Percentiles rank a stretch among this genome's conserved stretches.
Conservation (phyloP, 2,888 invertebrate genomes). For the Tetrapedia diversipes region DNA sequence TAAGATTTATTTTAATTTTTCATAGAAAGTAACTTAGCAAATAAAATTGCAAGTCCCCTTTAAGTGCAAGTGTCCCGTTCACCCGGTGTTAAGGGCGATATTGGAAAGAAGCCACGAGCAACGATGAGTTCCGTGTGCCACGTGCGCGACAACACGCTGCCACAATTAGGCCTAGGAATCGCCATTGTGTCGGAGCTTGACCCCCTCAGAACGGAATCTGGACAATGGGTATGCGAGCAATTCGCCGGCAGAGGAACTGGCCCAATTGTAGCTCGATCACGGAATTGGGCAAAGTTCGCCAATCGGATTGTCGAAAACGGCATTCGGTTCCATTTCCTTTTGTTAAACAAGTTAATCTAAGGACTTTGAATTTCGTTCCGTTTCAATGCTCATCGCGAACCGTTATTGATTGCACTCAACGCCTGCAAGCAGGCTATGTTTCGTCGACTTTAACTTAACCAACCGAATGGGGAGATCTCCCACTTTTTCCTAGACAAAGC, state of each 20-base stretch:
- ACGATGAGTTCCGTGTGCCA: conserved; percentile 37
- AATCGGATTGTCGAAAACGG: conserved; percentile 16
- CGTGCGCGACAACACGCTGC: conserved; percentile 52
- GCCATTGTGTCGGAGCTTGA: conserved; percentile 48
- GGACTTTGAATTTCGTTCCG: not conserved
- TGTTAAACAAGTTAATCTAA: not conserved
- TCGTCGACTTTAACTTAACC: no score
- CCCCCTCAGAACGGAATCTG: conserved; percentile 40
- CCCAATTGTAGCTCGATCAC: conserved; percentile 38
- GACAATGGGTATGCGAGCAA: conserved; percentile 55
- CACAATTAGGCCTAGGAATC: conserved; percentile 56
- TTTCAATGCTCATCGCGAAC: not conserved
- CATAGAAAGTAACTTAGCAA: no score
- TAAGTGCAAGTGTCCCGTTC: no score
- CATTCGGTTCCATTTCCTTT: not conserved
- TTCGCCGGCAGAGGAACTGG: conserved; percentile 43
- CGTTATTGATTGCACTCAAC: not conserved
- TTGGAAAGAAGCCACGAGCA: conserved; percentile 15
- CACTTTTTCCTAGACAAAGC: no score
- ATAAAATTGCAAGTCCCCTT: no score
- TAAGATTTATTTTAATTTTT: no score
- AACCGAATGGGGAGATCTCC: no score
- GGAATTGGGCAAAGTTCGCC: conserved; percentile 30
- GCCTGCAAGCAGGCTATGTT: no score
- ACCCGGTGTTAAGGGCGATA: no score